Conservation (phyloP, 2,113 vertebrate genomes). For the Rhinoderma darwinii region DNA sequence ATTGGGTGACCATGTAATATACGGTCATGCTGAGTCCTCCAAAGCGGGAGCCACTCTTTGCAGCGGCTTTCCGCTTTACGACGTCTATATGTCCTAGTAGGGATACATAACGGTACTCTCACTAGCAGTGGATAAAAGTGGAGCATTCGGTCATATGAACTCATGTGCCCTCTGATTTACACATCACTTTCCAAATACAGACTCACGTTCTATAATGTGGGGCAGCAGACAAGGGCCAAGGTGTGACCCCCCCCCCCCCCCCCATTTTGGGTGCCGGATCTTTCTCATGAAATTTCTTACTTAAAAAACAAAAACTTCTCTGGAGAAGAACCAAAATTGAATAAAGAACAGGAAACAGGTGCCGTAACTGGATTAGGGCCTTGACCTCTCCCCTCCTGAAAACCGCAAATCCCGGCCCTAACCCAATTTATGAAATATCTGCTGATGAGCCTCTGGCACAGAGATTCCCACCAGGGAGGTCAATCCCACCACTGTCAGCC, state of each 20-base stretch:
- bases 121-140: too few relatives aligned
- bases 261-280: background rate
- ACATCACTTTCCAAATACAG: too few relatives aligned
- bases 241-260: too few relatives aligned
- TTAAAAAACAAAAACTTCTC: conserved; percentile 56
- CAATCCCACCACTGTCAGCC: conserved; percentile 32
- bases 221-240: background rate
- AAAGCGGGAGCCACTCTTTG: too few relatives aligned
- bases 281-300: conserved; percentile 23
- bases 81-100: too few relatives aligned
- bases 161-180: too few relatives aligned
- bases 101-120: too few relatives aligned
- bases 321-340: conserved; percentile 55
- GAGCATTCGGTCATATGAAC: too few relatives aligned
- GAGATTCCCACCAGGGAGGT: background rate
- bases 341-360: conserved; percentile 67
- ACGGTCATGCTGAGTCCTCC: too few relatives aligned
- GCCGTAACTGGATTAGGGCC: conserved; percentile 61
- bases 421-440: conserved; percentile 64
- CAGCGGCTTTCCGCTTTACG: too few relatives aligned
- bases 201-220: background rate
- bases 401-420: conserved; percentile 54
- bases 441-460: conserved; percentile 45
- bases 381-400: conserved; percentile 61
- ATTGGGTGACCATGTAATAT: too few relatives aligned